phyloP scores from a whole-genome alignment of 2,113 vertebrate genomes.

The Globicephala melas region DNA sequence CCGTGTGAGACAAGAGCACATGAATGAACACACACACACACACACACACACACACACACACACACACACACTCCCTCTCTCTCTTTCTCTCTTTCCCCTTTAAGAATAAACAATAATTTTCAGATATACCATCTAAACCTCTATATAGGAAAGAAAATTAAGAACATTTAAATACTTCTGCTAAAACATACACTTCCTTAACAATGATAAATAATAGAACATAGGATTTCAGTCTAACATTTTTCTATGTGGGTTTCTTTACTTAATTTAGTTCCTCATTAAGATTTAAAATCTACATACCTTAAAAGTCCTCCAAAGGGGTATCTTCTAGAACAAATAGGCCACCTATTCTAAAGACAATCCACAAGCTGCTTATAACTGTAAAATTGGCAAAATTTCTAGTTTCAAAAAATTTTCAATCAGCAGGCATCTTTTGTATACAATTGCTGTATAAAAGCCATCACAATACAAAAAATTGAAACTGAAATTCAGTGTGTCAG shows the following conservation, averaged over 20 bases:
- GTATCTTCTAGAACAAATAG: constrained; percentile 22
- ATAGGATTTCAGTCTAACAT: not conserved
- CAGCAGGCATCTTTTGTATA: not conserved
- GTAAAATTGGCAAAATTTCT: not conserved
- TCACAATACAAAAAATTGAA: not conserved
- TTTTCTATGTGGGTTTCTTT: not conserved
- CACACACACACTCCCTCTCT: no score
- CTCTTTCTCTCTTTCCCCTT: not conserved
- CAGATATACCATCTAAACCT: not conserved
- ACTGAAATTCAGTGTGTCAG: not conserved
- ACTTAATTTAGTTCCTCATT: not conserved
- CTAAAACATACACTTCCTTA: not conserved
- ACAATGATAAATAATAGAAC: not conserved
- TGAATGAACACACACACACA: not conserved
- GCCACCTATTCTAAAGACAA: constrained; percentile 7
- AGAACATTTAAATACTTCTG: constrained; percentile 9
- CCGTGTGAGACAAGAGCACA: not conserved
- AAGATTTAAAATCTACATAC: not conserved
- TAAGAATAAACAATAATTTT: not conserved
- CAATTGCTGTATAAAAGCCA: not conserved
- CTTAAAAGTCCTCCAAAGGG: not conserved
- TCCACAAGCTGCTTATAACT: not conserved
- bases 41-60: not conserved
- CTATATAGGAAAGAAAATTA: not conserved
- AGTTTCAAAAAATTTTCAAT: not conserved